phyloP scores from a whole-genome alignment of 1,140 invertebrate genomes.

The Adoxophyes honmai region DNA sequence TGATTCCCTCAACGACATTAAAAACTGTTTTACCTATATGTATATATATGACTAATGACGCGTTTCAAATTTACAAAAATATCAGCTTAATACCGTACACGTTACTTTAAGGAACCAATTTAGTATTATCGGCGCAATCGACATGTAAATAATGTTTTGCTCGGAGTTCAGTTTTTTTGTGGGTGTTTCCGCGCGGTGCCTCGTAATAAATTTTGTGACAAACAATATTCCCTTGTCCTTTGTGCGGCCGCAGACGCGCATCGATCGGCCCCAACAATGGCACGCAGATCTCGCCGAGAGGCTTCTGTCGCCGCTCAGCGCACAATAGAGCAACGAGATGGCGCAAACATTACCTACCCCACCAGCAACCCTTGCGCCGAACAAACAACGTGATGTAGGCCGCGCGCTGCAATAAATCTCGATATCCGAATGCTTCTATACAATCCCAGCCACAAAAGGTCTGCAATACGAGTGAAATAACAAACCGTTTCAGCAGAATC shows the following conservation, averaged over 20 bases:
- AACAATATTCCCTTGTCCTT: conserved; percentile 68
- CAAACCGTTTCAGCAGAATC: too few relatives aligned
- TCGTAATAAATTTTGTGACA: conserved; percentile 72
- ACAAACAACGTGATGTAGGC: not conserved
- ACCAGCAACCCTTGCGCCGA: not conserved
- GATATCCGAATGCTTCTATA: not conserved
- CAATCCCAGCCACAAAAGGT: too few relatives aligned
- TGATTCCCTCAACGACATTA: too few relatives aligned
- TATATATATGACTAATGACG: too few relatives aligned
- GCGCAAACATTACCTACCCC: not conserved
- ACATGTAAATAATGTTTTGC: not conserved
- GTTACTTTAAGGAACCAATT: too few relatives aligned
- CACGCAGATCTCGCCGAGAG: conserved; percentile 20
- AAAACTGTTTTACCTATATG: too few relatives aligned
- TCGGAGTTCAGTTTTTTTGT: not conserved
- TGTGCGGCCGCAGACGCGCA: conserved; percentile 43
- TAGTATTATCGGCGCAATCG: not conserved
- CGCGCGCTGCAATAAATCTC: not conserved
- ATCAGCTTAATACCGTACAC: too few relatives aligned
- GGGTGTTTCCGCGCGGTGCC: not conserved
- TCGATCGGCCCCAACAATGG: conserved; percentile 51
- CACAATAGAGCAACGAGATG: conserved; percentile 5
- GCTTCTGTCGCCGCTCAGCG: conserved; percentile 23
- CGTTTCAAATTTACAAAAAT: too few relatives aligned
- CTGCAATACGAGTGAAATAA: too few relatives aligned